Evolutionary conservation across 2,113 vertebrate species (phyloP), one percentile per base, ranked within the genome.

Genomic region (Gavia stellata): DNA sequence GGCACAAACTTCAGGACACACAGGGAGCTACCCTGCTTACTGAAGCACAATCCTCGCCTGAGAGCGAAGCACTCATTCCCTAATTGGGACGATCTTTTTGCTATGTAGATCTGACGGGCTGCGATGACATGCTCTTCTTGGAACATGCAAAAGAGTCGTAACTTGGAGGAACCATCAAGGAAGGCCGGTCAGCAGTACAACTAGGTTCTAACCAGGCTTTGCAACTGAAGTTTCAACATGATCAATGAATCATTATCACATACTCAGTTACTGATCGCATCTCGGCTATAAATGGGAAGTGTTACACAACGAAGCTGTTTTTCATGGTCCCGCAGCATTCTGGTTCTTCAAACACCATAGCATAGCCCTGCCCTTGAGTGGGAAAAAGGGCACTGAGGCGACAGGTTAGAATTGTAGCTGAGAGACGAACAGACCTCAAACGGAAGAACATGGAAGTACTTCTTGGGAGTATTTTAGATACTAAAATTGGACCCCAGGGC

Each of bases 371-470:
- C 53, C 86, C 86, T 17, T 18, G 45, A 85, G 45, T 36, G 34
- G 53, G 70, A 49, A 62, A 86, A 85, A 61, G 49, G 36, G 77
- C 74, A 38, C 0, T 9, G 49, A 66, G 59, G 42, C 77, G 85
- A 88, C 62, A 92, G 74, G 91, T 85, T 44, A 77, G 40, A 84
- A 70, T 23, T 77, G 80, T 73, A 95, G 97, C 18, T 71, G 59
- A 92, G 56, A 95, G 45, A 58, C 33, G 34, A 94, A 85, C 23
- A 92, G 70, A 90, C 49, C 44, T 79, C 92, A 90, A 82, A 82
- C 62, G 73, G 85, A 94, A 92, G 78, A 85, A 72, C 49, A 47
- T 44, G n/a, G 44, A 91, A 92, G 61, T 84, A 92, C 28, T 79
- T 71, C 50, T 79, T 33, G 1, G 40, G 44, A 90, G 71, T 40